These are phyloP conservation scores for Augochlora pura DNA, from an alignment of 1,140 invertebrate genomes.

Conservation along the genomic window DNA sequence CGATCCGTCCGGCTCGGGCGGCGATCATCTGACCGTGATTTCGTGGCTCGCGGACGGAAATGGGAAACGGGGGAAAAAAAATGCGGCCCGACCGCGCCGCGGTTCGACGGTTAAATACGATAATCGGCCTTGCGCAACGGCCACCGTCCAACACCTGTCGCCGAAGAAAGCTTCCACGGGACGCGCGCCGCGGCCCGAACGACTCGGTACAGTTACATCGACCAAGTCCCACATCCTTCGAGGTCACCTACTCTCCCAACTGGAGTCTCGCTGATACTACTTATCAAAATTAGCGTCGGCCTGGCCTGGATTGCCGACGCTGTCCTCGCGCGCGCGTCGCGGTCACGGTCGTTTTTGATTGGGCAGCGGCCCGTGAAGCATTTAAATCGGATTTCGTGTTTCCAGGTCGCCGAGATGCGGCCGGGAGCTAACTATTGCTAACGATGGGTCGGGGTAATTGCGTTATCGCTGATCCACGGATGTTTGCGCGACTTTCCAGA, in stretches of 20 bases:
- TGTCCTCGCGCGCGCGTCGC: no score
- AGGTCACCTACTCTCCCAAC: slow-evolving; percentile 52
- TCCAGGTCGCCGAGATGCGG: no score
- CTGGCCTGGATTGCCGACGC: no score
- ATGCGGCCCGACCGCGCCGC: no score
- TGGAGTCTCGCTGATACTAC: neutral
- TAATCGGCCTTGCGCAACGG: slow-evolving; percentile 7
- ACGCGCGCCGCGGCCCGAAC: no score
- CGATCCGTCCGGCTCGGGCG: neutral
- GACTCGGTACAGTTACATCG: slow-evolving; percentile 50
- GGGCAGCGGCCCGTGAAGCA: no score
- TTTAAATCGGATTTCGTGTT: no score
- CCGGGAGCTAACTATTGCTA: no score
- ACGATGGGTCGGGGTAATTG: neutral
- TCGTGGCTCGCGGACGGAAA: neutral
- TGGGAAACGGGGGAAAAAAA: slow-evolving; percentile 1
- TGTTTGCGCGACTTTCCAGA: no score
- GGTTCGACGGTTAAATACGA: no score
- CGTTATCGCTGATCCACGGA: no score
- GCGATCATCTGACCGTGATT: neutral
- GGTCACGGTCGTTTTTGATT: no score
- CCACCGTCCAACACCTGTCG: slow-evolving; percentile 48
- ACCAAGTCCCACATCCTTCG: slow-evolving; percentile 54
- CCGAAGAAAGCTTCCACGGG: slow-evolving; percentile 3
- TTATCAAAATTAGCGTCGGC: neutral